Evolutionary conservation across 2,797 vertebrate genomes (phyloP).

Genomic region (Phyllotis vaccarum): DNA sequence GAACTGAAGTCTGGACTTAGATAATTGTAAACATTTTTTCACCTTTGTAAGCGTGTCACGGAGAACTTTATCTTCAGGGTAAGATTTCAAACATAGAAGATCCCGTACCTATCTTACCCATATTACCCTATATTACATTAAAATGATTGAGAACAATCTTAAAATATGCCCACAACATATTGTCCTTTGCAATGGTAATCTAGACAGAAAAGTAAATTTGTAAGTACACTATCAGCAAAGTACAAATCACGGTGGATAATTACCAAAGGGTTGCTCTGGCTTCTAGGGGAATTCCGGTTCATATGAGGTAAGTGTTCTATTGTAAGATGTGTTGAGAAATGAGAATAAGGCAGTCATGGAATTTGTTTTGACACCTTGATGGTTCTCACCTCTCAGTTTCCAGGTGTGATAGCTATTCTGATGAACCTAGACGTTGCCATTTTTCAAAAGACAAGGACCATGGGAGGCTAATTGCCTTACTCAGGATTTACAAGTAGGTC

Average conservation of each 20-base stretch:
- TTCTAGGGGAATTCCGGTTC: neutral
- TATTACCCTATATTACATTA: neutral
- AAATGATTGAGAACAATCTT: neutral
- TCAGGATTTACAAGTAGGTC: neutral
- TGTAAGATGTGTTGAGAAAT: neutral
- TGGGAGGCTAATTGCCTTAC: neutral
- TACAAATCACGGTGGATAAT: neutral
- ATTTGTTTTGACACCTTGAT: neutral
- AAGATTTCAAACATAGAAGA: neutral
- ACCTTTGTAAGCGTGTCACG: neutral
- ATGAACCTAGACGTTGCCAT: neutral
- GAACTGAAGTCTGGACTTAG: slow-evolving; percentile 35
- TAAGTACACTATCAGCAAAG: neutral
- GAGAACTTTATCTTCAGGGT: neutral
- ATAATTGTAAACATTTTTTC: slow-evolving; percentile 58
- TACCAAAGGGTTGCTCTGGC: slow-evolving; percentile 6
- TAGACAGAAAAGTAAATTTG: neutral
- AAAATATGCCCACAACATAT: neutral
- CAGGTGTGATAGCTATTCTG: neutral
- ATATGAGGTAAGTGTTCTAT: slow-evolving; percentile 1
- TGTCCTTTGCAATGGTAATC: neutral
- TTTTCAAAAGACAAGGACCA: neutral
- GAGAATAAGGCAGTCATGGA: neutral
- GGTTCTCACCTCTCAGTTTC: slow-evolving; percentile 4
- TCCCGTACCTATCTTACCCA: rapidly evolving